Conservation (phyloP, 1,140 invertebrate genomes). For the Drosophila ficusphila region DNA sequence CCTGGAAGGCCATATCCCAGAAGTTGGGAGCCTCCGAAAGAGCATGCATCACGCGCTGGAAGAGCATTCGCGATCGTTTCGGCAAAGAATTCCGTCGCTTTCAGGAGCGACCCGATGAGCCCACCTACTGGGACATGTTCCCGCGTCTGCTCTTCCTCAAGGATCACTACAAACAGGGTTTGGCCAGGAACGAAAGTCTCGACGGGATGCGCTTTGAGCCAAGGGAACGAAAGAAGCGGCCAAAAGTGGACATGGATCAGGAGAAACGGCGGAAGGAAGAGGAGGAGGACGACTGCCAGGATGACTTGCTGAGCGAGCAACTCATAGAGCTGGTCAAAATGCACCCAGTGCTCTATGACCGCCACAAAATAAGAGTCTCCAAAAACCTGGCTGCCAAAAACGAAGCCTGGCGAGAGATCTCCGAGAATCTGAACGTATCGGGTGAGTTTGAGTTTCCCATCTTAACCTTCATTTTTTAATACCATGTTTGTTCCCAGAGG, state of each 20-base stretch:
- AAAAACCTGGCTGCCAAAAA: conserved; percentile 77
- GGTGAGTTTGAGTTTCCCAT: conserved; percentile 30
- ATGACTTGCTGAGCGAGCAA: conserved; percentile 60
- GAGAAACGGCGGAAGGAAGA: conserved; percentile 31
- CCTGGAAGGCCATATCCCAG: conserved; percentile 68
- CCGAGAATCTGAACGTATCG: conserved; percentile 58
- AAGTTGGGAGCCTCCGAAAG: conserved; percentile 63
- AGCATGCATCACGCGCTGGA: conserved; percentile 78
- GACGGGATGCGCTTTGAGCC: conserved; percentile 66
- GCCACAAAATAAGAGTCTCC: conserved; percentile 70
- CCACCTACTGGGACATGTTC: conserved; percentile 78
- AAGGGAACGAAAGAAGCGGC: conserved; percentile 33
- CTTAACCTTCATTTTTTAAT: not conserved
- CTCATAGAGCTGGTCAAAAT: conserved; percentile 69
- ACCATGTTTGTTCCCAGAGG: conserved; percentile 39
- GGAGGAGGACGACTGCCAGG: conserved; percentile 38
- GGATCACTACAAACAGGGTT: conserved; percentile 75
- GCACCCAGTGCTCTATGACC: conserved; percentile 73
- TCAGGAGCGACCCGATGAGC: conserved; percentile 63
- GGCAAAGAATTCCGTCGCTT: conserved; percentile 73
- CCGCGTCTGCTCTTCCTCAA: conserved; percentile 69
- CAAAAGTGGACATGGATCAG: conserved; percentile 10
- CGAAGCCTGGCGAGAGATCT: conserved; percentile 70
- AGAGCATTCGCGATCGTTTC: conserved; percentile 74
- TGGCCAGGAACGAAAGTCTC: conserved; percentile 52